Conservation (phyloP, 1,140 invertebrate genomes). For the Sinonovacula constricta region DNA sequence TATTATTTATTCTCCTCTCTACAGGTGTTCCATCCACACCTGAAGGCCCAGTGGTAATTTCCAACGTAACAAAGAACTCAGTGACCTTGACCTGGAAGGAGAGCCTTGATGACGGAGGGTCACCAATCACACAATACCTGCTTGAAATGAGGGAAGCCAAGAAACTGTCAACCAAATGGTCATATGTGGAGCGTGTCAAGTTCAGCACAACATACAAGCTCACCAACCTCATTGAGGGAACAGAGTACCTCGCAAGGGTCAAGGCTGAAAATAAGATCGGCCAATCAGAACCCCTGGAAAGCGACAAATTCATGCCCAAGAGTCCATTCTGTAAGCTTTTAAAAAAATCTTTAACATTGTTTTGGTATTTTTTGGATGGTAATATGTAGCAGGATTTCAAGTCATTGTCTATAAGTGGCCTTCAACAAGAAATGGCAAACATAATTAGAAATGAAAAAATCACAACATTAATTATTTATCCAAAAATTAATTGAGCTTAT, state of each 20-base stretch:
- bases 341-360: too few relatives aligned
- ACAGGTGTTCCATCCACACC: slow-evolving; percentile 84
- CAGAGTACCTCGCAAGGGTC: slow-evolving; percentile 82
- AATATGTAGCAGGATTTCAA: too few relatives aligned
- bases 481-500: too few relatives aligned
- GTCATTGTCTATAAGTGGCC: too few relatives aligned
- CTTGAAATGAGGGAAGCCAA: slow-evolving; percentile 87
- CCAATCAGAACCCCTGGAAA: slow-evolving; percentile 82
- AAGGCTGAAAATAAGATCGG: slow-evolving; percentile 75
- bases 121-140: slow-evolving; percentile 97
- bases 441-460: too few relatives aligned
- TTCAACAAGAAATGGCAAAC: too few relatives aligned
- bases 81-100: slow-evolving; percentile 96
- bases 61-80: slow-evolving; percentile 94
- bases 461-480: too few relatives aligned
- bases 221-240: slow-evolving; percentile 82
- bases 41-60: slow-evolving; percentile 94
- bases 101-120: slow-evolving; percentile 94
- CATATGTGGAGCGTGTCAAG: slow-evolving; percentile 53
- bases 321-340: slow-evolving; percentile 91
- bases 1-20: too few relatives aligned
- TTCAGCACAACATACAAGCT: slow-evolving; percentile 51
- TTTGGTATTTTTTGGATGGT: too few relatives aligned
- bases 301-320: slow-evolving; percentile 91
- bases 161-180: slow-evolving; percentile 72